Evolutionary conservation across 2,888 invertebrate genomes (phyloP).

Genomic region (Oasisia sp.): DNA sequence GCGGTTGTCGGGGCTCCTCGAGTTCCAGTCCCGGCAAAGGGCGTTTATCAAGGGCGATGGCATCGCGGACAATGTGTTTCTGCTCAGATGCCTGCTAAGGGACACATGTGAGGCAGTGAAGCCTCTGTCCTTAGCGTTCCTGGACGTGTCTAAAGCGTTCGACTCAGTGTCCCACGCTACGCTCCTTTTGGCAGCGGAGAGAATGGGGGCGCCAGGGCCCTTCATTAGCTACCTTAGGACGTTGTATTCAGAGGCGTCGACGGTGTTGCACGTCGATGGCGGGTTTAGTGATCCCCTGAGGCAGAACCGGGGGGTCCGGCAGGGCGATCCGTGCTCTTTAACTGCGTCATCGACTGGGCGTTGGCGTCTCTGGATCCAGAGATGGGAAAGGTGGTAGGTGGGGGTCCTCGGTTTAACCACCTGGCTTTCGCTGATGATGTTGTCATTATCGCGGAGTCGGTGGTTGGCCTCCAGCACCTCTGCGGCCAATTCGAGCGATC

Average conservation of each 20-base stretch:
- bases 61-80: no score
- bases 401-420: not conserved
- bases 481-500: not conserved
- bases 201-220: slow-evolving; percentile 18
- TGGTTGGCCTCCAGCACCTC: not conserved
- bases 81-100: no score
- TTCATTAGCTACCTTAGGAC: not conserved
- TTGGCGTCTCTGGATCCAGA: not conserved
- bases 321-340: slow-evolving; percentile 28
- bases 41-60: no score
- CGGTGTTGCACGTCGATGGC: not conserved
- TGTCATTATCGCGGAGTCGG: not conserved
- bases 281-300: not conserved
- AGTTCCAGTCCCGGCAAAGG: no score
- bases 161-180: not conserved
- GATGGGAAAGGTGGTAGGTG: not conserved
- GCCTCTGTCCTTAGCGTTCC: not conserved
- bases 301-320: slow-evolving; percentile 24
- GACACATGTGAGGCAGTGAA: no score
- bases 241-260: not conserved
- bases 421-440: slow-evolving; percentile 7
- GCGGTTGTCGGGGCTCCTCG: no score
- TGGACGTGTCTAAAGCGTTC: not conserved
- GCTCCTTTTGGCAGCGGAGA: not conserved
- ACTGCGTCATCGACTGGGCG: not conserved